Percentiles rank a stretch among this genome's conserved stretches.
These are phyloP conservation scores for Axea sp. DNA, from an alignment of 2,888 invertebrate genomes.

Conservation along the genomic window DNA sequence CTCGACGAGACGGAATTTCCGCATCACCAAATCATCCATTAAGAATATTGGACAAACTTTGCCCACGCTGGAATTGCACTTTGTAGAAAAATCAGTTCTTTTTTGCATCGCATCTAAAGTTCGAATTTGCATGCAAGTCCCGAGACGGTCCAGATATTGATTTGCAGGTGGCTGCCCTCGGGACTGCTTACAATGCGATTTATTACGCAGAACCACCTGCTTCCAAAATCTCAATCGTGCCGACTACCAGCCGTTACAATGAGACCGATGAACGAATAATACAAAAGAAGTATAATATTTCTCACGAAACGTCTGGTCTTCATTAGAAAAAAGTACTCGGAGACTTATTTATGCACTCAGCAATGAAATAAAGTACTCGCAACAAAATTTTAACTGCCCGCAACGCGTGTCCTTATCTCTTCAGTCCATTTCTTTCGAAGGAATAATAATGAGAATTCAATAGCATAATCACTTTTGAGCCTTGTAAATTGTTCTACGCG, in stretches of 20 bases:
- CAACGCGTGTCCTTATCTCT: no score
- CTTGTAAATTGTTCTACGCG: no score
- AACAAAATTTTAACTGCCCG: constrained; percentile 8
- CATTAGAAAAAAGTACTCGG: constrained; percentile 38
- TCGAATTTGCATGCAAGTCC: constrained; percentile 72
- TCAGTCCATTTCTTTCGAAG: no score
- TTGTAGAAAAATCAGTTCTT: constrained; percentile 12
- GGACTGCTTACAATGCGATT: constrained; percentile 77
- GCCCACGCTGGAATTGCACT: constrained; percentile 2
- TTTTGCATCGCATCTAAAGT: constrained; percentile 38
- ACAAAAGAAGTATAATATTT: constrained; percentile 49
- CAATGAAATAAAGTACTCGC: constrained; percentile 9
- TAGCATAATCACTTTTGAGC: no score
- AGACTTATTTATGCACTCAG: constrained; percentile 29
- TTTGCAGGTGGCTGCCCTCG: constrained; percentile 75
- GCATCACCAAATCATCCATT: not conserved
- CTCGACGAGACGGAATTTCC: constrained; percentile 1
- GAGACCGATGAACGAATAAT: constrained; percentile 63
- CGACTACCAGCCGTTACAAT: constrained; percentile 65
- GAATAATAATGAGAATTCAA: no score
- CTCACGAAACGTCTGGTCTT: constrained; percentile 46
- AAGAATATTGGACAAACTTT: not conserved
- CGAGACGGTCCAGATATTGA: constrained; percentile 70
- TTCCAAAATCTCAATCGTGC: constrained; percentile 74
- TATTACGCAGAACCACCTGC: constrained; percentile 76